Percentiles rank a stretch among this genome's conserved stretches.
These are phyloP conservation scores for Sinonovacula constricta DNA, from an alignment of 1,140 invertebrate genomes.

Conservation along the genomic window DNA sequence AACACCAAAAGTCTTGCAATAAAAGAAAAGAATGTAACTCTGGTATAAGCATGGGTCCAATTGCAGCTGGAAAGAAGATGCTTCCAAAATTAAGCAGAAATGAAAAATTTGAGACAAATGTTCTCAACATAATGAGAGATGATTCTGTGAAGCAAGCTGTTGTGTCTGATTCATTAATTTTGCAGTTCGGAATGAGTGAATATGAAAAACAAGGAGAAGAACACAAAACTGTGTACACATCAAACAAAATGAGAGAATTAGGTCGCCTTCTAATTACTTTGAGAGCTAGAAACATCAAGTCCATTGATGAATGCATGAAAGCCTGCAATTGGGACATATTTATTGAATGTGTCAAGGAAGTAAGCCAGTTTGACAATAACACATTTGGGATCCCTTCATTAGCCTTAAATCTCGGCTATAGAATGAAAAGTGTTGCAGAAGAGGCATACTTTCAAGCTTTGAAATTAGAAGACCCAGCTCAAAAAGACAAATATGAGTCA, in stretches of 20 bases:
- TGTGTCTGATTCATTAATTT: conserved; percentile 22
- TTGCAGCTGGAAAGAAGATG: conserved; percentile 24
- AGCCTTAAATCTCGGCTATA: conserved; percentile 18
- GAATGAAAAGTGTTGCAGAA: conserved; percentile 36
- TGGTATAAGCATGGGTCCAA: conserved; percentile 16
- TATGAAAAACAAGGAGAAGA: conserved; percentile 20
- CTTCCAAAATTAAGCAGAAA: conserved; percentile 8
- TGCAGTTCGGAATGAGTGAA: conserved; percentile 20
- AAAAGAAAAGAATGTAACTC: conserved; percentile 31
- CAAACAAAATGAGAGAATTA: conserved; percentile 38
- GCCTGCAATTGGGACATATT: conserved; percentile 33
- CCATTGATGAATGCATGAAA: conserved; percentile 25
- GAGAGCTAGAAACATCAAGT: conserved; percentile 17
- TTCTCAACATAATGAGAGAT: conserved; percentile 32
- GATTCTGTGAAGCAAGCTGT: conserved; percentile 28
- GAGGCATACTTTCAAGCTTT: conserved; percentile 17
- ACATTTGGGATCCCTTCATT: conserved; percentile 24
- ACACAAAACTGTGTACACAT: conserved; percentile 17
- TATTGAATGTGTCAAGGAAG: conserved; percentile 21
- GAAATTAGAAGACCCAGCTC: conserved; percentile 13
- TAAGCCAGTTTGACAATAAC: conserved; percentile 15
- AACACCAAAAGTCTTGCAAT: conserved; percentile 23
- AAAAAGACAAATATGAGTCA: conserved; percentile 1
- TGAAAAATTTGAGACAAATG: conserved; percentile 22
- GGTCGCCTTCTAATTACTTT: conserved; percentile 19